These are phyloP conservation scores for Microctonus hyperodae DNA, from an alignment of 2,888 invertebrate species.

Conservation along the genomic window DNA sequence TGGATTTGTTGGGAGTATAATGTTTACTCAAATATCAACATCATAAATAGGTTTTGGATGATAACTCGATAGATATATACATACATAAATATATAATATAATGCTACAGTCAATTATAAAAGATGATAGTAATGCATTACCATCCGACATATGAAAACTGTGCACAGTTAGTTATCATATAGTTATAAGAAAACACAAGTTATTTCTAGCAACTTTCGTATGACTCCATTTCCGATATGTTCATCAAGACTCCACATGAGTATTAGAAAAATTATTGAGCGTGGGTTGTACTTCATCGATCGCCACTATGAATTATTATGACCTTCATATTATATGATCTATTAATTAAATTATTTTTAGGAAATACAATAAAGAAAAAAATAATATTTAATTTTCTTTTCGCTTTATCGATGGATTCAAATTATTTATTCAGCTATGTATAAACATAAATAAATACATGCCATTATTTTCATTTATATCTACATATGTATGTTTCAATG, in stretches of 20 bases:
- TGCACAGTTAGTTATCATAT: slow-evolving; percentile 2
- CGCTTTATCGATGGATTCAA: neutral
- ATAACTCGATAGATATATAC: neutral
- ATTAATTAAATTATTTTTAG: neutral
- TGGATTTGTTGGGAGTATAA: neutral
- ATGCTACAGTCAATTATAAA: slow-evolving; percentile 5
- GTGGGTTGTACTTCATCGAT: slow-evolving; percentile 37
- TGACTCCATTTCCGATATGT: slow-evolving; percentile 46
- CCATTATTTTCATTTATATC: neutral
- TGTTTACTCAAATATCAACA: neutral
- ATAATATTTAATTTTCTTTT: no score
- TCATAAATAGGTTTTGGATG: slow-evolving; percentile 16
- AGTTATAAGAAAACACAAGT: slow-evolving; percentile 31
- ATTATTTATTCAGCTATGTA: neutral
- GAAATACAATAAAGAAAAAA: no score
- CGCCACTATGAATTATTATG: slow-evolving; percentile 24
- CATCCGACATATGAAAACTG: slow-evolving; percentile 15
- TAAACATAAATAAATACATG: no score
- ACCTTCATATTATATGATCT: slow-evolving; percentile 1
- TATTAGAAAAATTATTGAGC: slow-evolving; percentile 34
- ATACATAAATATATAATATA: no score
- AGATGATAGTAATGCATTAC: neutral
- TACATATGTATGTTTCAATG: neutral
- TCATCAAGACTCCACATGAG: slow-evolving; percentile 39
- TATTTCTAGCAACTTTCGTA: slow-evolving; percentile 49